Conservation (phyloP, 1,140 invertebrate species). For the Dinothrombium tinctorium region DNA sequence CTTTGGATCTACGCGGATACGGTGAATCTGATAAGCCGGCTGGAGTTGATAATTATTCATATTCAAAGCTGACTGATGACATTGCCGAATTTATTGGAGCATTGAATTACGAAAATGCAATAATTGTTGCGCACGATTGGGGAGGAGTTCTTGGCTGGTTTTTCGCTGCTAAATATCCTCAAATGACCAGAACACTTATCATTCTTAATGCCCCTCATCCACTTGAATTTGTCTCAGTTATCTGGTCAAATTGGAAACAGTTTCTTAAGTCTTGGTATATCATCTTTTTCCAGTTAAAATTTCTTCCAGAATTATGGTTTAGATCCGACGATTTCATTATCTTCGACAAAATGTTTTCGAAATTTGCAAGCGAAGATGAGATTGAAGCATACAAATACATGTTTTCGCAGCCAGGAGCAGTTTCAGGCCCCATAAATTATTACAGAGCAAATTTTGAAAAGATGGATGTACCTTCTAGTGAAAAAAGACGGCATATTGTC, state of each 20-base stretch:
- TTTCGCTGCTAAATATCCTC: slow-evolving; percentile 34
- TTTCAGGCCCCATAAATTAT: too few relatives aligned
- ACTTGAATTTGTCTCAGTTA: slow-evolving; percentile 32
- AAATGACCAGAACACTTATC: slow-evolving; percentile 42
- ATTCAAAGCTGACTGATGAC: slow-evolving; percentile 37
- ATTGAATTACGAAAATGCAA: slow-evolving; percentile 6
- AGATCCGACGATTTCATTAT: too few relatives aligned
- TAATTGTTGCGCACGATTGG: slow-evolving; percentile 22
- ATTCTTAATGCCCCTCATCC: slow-evolving; percentile 49
- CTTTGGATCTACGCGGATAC: slow-evolving; percentile 53
- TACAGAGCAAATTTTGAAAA: too few relatives aligned
- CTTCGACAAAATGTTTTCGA: too few relatives aligned
- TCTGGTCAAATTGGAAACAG: slow-evolving; percentile 28
- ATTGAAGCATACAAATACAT: too few relatives aligned
- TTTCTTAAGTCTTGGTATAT: slow-evolving; percentile 33
- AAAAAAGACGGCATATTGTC: too few relatives aligned
- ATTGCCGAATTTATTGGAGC: slow-evolving; percentile 21
- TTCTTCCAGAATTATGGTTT: slow-evolving; percentile 45
- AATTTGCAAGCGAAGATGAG: too few relatives aligned
- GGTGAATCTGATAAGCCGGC: slow-evolving; percentile 54
- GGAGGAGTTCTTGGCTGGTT: slow-evolving; percentile 22
- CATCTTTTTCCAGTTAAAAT: slow-evolving; percentile 39
- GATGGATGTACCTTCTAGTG: too few relatives aligned
- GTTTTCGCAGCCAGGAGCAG: too few relatives aligned
- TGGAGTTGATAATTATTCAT: slow-evolving; percentile 32